Percentiles rank a stretch among this genome's conserved stretches.
Evolutionary conservation across 2,797 vertebrate species (phyloP).

Genomic region (Centroberyx gerrardi): DNA sequence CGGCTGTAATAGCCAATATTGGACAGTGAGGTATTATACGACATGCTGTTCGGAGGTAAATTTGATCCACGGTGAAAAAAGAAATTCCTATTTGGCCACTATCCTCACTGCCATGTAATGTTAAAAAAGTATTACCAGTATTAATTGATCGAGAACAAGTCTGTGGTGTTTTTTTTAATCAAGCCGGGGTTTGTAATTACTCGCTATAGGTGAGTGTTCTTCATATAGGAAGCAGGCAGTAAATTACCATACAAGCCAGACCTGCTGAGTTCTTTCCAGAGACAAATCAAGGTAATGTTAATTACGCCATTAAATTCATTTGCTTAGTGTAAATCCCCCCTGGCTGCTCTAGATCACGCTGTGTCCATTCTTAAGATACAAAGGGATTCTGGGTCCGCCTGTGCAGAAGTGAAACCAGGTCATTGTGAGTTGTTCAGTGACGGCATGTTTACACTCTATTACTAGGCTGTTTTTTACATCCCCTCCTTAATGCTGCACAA

Average conservation of each 20-base stretch:
- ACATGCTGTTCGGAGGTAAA: neutral
- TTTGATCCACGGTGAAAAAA: neutral
- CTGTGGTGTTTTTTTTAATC: slow-evolving; percentile 65
- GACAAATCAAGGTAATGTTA: slow-evolving; percentile 81
- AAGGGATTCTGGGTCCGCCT: slow-evolving; percentile 58
- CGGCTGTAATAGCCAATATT: neutral
- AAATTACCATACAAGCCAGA: slow-evolving; percentile 65
- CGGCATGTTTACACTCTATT: slow-evolving; percentile 58
- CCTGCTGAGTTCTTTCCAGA: slow-evolving; percentile 61
- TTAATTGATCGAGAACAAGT: slow-evolving; percentile 68
- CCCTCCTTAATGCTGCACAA: neutral
- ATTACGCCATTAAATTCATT: slow-evolving; percentile 77
- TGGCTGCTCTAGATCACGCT: slow-evolving; percentile 59
- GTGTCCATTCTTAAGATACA: slow-evolving; percentile 65
- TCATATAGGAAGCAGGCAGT: slow-evolving; percentile 58
- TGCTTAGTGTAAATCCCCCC: slow-evolving; percentile 68
- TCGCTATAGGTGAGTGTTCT: slow-evolving; percentile 64
- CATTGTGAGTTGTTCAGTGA: slow-evolving; percentile 49
- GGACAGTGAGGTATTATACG: neutral
- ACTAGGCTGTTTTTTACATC: neutral
- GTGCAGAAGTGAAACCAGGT: slow-evolving; percentile 54
- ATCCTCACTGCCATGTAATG: neutral
- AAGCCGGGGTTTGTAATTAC: slow-evolving; percentile 73
- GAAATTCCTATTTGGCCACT: neutral
- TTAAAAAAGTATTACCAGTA: slow-evolving; percentile 26